phyloP scores from a whole-genome alignment of 2,888 invertebrate species.

The Prosapia bicincta region DNA sequence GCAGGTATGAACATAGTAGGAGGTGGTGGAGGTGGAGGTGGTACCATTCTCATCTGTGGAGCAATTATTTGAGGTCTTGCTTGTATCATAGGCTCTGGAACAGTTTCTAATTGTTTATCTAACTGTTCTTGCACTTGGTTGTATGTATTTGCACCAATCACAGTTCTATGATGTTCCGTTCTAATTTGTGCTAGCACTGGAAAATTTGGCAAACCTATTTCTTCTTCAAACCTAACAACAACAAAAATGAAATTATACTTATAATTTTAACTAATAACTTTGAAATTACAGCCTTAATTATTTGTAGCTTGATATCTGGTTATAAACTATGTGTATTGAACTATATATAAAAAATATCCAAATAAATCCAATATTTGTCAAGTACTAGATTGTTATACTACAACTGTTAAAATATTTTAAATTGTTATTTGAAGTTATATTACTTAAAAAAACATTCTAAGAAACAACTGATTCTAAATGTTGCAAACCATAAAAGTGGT shows the following conservation, averaged over 20 bases:
- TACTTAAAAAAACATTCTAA: no score
- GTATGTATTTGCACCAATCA: slow-evolving; percentile 71
- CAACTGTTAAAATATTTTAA: no score
- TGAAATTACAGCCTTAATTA: no score
- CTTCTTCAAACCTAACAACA: slow-evolving; percentile 76
- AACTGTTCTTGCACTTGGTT: slow-evolving; percentile 63
- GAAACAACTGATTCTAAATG: no score
- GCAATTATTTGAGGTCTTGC: slow-evolving; percentile 25
- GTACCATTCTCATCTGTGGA: slow-evolving; percentile 10
- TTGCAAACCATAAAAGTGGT: no score
- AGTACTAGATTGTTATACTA: no score
- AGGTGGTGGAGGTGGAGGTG: slow-evolving; percentile 39
- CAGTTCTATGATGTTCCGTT: slow-evolving; percentile 50
- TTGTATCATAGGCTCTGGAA: slow-evolving; percentile 25
- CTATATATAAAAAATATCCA: no score
- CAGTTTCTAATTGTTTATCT: slow-evolving; percentile 42
- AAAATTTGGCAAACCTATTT: slow-evolving; percentile 54
- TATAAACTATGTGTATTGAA: no score
- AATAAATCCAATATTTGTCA: no score
- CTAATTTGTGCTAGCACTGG: slow-evolving; percentile 46
- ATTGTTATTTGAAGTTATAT: no score
- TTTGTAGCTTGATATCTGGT: no score
- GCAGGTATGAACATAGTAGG: slow-evolving; percentile 66
- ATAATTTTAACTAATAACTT: no score
- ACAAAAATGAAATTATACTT: background rate